Base-by-base conservation (phyloP, 2,888 invertebrate species). In the Zootermopsis nevadensis region DNA sequence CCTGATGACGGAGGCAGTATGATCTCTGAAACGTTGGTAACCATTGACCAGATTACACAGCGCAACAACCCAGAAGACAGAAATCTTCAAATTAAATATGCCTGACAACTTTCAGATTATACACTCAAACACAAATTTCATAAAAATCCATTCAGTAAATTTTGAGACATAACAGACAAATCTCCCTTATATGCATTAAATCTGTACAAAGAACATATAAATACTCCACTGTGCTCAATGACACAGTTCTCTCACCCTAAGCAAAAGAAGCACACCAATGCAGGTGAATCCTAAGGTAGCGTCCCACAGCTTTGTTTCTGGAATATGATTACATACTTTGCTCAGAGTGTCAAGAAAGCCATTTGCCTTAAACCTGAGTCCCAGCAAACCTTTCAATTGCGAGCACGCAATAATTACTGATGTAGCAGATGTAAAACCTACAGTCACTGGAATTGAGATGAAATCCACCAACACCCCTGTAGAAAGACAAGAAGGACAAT, bases 371-470 rank as follows among this genome's bases (percentile, higher is more conserved):
- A 96, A 95, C 86, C 92, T 92, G 31, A 97, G 88, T 0, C 96
- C 97, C 48, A 97, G 89, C 31, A 95, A 89, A 42, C 92, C 92
- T 87, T 96, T 97, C 1, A 97, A 89, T 89, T 97, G 97, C 0
- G 97, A 96, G 27, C 94, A 94, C 6, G 95, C 96, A 84, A 97
- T 97, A 85, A 97, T 97, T 67, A 98, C 94, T 55, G 97, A 97
- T 0, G 97, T 97, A 0, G 97, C 97, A 10, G 97, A 97, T 1
- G 97, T 97, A 88, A 97, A 98, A 0, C 96, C 96, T 24, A 96
- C 95, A 0, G 96, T 96, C 12, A 97, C 96, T 0, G 97, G 97
- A 85, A 96, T 93, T 0, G 97, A 97, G 88, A 97, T 97, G 88
- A 97, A 96, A 89, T 97, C 97, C 86, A 97, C 95, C 80, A 97